Evolutionary conservation across 2,888 invertebrate genomes (phyloP).

Genomic region (Cephus runcator): DNA sequence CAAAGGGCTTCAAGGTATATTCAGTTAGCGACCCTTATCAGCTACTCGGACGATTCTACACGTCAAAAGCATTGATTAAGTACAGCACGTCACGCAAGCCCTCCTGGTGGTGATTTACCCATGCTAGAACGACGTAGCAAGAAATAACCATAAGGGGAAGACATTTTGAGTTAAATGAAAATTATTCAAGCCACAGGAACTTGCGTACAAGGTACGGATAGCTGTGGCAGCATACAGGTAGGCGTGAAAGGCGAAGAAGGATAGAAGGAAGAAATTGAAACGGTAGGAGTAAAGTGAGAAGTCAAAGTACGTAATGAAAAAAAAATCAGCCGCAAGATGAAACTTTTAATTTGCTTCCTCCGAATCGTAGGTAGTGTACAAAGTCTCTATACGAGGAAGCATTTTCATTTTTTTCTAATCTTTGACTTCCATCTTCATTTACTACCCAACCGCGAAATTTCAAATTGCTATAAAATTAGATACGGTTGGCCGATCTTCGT

Average conservation of each 20-base stretch:
- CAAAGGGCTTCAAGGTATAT: constrained; percentile 21
- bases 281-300: neutral
- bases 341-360: no score
- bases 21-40: constrained; percentile 25
- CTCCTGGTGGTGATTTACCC: neutral
- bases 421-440: no score
- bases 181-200: neutral
- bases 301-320: constrained; percentile 11
- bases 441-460: no score
- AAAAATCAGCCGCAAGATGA: neutral
- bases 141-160: neutral
- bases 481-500: no score
- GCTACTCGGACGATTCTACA: constrained; percentile 15
- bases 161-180: neutral
- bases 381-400: no score
- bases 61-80: constrained; percentile 47
- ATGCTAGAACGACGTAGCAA: neutral
- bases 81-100: constrained; percentile 33
- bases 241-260: neutral
- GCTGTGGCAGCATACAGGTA: neutral
- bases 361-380: no score
- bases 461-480: no score
- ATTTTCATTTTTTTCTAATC: no score
- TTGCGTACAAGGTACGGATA: neutral
- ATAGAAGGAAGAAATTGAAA: neutral